Evolutionary conservation across 2,113 vertebrate genomes (phyloP).

Genomic region (Xiphorhynchus elegans): DNA sequence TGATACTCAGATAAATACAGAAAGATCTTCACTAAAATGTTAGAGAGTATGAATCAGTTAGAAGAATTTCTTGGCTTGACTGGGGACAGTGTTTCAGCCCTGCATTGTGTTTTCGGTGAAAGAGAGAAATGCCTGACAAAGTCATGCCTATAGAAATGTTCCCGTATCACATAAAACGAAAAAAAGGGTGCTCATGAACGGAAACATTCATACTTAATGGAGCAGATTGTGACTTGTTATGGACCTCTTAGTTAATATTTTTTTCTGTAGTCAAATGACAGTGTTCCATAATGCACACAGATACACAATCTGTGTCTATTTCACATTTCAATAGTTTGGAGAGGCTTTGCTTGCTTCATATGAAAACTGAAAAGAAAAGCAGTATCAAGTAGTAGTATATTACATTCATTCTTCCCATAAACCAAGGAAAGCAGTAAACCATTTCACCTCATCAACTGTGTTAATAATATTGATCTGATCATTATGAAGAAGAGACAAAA

Average conservation of each 20-base stretch:
- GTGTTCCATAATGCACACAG: background rate
- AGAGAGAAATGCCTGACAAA: background rate
- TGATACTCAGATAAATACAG: background rate
- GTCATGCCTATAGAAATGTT: background rate
- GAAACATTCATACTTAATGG: background rate
- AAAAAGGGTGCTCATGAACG: background rate
- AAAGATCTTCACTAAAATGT: background rate
- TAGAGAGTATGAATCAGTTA: background rate
- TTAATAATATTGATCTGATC: background rate
- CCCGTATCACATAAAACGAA: accelerated
- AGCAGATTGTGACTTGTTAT: background rate
- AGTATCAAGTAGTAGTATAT: background rate
- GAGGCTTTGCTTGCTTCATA: background rate
- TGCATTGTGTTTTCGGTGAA: background rate
- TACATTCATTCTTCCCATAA: background rate
- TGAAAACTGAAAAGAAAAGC: background rate
- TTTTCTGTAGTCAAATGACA: background rate
- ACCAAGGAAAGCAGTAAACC: background rate
- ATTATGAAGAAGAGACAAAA: background rate
- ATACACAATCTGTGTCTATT: background rate
- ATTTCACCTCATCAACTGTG: background rate
- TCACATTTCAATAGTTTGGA: background rate
- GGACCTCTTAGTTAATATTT: background rate
- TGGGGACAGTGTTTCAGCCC: background rate
- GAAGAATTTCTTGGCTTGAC: background rate